Conservation (phyloP, 2,113 vertebrate genomes). For the Platysteira castanea region DNA sequence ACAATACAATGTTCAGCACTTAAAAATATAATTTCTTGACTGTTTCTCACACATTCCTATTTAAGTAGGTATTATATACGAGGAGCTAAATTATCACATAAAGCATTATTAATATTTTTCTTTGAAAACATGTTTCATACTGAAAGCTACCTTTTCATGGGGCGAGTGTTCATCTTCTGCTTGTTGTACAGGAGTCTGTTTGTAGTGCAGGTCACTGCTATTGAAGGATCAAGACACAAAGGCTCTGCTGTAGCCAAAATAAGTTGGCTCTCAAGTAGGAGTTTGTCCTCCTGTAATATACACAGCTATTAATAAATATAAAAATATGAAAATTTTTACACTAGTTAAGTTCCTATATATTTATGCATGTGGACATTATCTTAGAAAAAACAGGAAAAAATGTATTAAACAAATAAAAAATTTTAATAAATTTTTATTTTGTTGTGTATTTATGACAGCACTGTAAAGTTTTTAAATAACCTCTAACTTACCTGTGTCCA, state of each 20-base stretch:
- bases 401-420: not conserved
- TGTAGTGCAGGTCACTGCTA: slow-evolving; percentile 92
- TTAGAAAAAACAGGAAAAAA: not conserved
- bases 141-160: slow-evolving; percentile 87
- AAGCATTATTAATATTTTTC: not conserved
- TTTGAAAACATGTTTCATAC: not conserved
- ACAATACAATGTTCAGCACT: not conserved
- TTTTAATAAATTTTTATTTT: not conserved
- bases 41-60: not conserved
- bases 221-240: slow-evolving; percentile 96
- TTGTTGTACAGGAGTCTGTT: slow-evolving; percentile 96
- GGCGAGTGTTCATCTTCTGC: slow-evolving; percentile 96
- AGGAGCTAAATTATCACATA: not conserved
- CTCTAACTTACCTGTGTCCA: slow-evolving; percentile 90
- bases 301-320: not conserved
- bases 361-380: fast-evolving
- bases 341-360: not conserved
- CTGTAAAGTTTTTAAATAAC: not conserved
- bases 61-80: not conserved
- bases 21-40: not conserved
- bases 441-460: not conserved
- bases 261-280: slow-evolving; percentile 94
- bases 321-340: not conserved
- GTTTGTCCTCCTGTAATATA: slow-evolving; percentile 89
- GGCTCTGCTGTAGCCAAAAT: slow-evolving; percentile 96